phyloP scores from a whole-genome alignment of 2,888 invertebrate species.

The Lithosia quadra region DNA sequence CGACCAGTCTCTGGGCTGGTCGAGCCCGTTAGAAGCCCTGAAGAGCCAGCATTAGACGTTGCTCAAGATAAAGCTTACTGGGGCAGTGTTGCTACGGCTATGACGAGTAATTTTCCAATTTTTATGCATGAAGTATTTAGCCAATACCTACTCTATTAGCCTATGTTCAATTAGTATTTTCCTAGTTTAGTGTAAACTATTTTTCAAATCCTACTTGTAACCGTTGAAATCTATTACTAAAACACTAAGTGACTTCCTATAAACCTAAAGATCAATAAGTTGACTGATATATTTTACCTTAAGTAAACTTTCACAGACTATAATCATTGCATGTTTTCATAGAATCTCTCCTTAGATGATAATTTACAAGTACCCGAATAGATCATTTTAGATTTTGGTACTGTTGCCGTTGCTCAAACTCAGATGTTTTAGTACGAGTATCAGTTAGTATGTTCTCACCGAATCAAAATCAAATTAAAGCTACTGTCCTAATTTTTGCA shows the following conservation, averaged over 20 bases:
- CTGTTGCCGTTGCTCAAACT: background rate
- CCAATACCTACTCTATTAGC: no score
- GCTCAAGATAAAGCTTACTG: conserved; percentile 84
- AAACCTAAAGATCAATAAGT: background rate
- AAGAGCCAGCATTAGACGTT: conserved; percentile 83
- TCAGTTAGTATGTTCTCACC: background rate
- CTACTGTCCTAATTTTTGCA: conserved; percentile 1
- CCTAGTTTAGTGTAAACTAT: no score
- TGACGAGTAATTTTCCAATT: conserved; percentile 68
- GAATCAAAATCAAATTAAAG: background rate
- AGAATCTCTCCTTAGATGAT: background rate
- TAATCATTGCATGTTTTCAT: background rate
- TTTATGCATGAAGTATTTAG: conserved; percentile 8
- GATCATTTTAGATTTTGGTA: no score
- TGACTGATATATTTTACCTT: background rate
- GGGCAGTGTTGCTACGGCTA: conserved; percentile 79
- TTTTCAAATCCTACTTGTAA: no score
- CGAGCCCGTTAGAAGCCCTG: conserved; percentile 81
- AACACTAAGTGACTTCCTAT: background rate
- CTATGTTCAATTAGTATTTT: background rate
- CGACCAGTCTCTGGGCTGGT: conserved; percentile 84
- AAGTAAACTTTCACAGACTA: no score
- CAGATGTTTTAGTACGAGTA: background rate
- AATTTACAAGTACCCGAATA: no score
- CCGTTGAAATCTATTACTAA: no score